Evolutionary conservation across 2,113 vertebrate genomes (phyloP), one percentile per base, ranked within the genome.

Genomic region (Pseudorectes ferrugineus): DNA sequence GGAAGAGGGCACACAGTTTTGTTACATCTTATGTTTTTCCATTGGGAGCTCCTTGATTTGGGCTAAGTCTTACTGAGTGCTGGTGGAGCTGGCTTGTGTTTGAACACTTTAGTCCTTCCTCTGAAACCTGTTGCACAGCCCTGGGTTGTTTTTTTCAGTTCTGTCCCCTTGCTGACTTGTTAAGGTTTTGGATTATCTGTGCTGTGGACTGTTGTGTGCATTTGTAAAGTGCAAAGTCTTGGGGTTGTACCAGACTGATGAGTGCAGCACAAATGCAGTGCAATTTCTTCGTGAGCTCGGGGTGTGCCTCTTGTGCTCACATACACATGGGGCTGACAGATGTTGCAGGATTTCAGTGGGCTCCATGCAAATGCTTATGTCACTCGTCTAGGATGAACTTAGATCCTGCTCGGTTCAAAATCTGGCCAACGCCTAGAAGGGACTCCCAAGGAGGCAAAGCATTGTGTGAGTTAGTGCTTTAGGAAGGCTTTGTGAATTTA

Each of bases 231-330:
- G 71, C 33, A 4, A 4, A 25, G 23, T 26, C 45, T 63, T 36
- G 6, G 6, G 38, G 42, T 78, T 25, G 9, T 11, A 4, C 7
- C 11, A 5, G 25, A 19, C 43, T 38, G 49, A 31, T 0, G 2
- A 36, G 14, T 35, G 31, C 75, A 22, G 20, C 26, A 29, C 52
- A 49, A 35, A 29, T 9, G 21, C 40, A 57, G 14, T 58, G 65
- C 3, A 45, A 5, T 12, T 28, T 28, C 43, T 18, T 71, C 11
- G 12, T 55, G 29, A 2, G 2, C 36, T 73, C 0, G 0, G 22
- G 17, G 5, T 45, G 31, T 45, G 25, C 10, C 61, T 33, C 16
- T 43, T 40, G 29, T 52, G 17, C 49, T 38, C 31, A 2, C 10
- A 3, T 35, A 16, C 2, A 3, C 7, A 0, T 11, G 31, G 12